Evolutionary conservation across 2,113 vertebrate genomes (phyloP).

Genomic region (Callopanchax toddi): DNA sequence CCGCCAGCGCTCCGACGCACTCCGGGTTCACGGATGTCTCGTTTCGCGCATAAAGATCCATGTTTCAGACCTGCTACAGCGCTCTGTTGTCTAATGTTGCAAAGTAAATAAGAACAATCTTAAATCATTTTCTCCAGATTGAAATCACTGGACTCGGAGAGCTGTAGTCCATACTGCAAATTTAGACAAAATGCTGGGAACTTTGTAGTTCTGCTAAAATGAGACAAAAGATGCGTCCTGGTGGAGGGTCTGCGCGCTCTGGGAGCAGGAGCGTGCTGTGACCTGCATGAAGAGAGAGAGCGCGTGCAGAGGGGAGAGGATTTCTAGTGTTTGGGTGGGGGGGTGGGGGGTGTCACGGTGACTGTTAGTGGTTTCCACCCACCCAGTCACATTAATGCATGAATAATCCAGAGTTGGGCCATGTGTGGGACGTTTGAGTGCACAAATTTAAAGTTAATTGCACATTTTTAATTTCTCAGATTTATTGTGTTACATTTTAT

Average conservation of each 20-base stretch:
- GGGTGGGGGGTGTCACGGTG: neutral
- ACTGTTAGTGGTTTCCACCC: neutral
- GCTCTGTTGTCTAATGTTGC: no score
- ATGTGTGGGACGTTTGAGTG: no score
- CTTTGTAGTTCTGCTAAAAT: neutral
- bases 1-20: constrained; percentile 57
- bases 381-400: neutral
- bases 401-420: neutral
- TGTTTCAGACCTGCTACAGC: constrained; percentile 26
- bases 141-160: constrained; percentile 3
- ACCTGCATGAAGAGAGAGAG: constrained; percentile 21
- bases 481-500: no score
- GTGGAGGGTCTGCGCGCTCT: constrained; percentile 14
- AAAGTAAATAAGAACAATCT: no score
- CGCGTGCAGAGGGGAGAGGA: constrained; percentile 14
- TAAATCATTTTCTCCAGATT: no score
- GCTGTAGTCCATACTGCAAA: constrained; percentile 18
- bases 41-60: constrained; percentile 56
- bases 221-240: neutral
- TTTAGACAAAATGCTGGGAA: neutral
- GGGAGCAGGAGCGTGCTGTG: constrained; percentile 21
- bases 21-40: constrained; percentile 49
- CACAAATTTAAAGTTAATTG: no score
- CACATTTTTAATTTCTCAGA: no score
- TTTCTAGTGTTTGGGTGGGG: constrained; percentile 16